Conservation (phyloP, 1,140 invertebrate species). For the Araneus ventricosus region DNA sequence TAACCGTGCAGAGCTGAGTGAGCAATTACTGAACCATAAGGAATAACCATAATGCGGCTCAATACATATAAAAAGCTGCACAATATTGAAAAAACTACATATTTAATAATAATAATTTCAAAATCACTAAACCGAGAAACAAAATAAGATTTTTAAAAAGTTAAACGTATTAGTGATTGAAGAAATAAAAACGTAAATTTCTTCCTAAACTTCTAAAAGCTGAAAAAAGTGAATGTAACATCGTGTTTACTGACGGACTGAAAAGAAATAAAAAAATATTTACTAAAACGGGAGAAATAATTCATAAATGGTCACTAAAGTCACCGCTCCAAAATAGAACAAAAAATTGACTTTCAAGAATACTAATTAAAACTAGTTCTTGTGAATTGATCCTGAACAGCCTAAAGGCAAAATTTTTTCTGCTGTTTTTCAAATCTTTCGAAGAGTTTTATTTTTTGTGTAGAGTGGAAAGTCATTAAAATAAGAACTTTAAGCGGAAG, state of each 20-base stretch:
- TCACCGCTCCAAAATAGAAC: neutral
- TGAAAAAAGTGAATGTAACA: no score
- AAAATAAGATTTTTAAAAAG: no score
- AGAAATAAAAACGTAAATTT: neutral
- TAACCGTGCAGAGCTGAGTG: no score
- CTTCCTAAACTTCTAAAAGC: no score
- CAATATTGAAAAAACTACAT: no score
- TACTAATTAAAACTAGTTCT: slow-evolving; percentile 65
- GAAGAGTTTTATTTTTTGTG: neutral
- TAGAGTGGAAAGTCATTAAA: slow-evolving; percentile 28
- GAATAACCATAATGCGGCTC: no score
- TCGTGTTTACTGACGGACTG: neutral
- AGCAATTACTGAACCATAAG: no score
- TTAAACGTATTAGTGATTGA: no score
- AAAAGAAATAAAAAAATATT: neutral
- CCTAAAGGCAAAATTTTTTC: slow-evolving; percentile 16
- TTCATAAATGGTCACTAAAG: neutral
- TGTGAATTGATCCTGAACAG: slow-evolving; percentile 46
- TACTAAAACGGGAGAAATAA: neutral
- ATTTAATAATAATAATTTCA: no score
- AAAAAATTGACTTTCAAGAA: slow-evolving; percentile 49
- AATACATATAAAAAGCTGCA: no score
- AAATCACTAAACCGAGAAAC: no score
- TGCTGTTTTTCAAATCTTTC: slow-evolving; percentile 4
- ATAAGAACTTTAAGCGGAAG: slow-evolving; percentile 22